Percentiles rank a stretch among this genome's conserved stretches.
Conservation (phyloP, 2,888 invertebrate species). For the Cheilosia scutellata region DNA sequence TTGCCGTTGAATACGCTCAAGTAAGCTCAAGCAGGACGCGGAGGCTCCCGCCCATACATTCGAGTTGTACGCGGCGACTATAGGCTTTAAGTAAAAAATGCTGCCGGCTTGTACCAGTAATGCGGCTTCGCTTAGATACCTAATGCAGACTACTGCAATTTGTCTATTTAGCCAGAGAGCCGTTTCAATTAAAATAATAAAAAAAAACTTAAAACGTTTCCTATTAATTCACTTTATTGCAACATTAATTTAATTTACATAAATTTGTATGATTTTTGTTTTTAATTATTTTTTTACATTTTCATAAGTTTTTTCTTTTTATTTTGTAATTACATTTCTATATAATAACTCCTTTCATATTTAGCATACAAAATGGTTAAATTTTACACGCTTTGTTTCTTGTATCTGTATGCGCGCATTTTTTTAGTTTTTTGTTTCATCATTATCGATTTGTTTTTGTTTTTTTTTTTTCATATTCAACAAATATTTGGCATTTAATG, state of each 20-base stretch:
- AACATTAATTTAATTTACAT: constrained; percentile 76
- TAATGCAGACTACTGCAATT: too few relatives aligned
- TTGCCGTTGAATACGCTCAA: too few relatives aligned
- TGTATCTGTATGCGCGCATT: constrained; percentile 22
- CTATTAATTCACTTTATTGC: constrained; percentile 76
- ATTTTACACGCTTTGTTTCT: constrained; percentile 53
- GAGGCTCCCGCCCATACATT: too few relatives aligned
- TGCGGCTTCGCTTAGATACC: too few relatives aligned
- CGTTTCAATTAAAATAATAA: neutral
- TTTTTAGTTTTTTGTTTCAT: constrained; percentile 48
- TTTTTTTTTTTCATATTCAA: constrained; percentile 77
- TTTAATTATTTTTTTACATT: constrained; percentile 43
- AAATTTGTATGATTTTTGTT: constrained; percentile 70
- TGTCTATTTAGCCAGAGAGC: too few relatives aligned
- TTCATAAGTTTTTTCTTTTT: constrained; percentile 42
- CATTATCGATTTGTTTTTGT: constrained; percentile 37
- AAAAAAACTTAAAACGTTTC: constrained; percentile 11
- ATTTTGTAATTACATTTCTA: constrained; percentile 30
- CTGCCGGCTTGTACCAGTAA: too few relatives aligned
- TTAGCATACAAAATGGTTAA: constrained; percentile 31
- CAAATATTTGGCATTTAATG: constrained; percentile 79
- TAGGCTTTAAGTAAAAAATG: too few relatives aligned
- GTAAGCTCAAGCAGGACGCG: too few relatives aligned
- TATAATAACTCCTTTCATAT: constrained; percentile 45
- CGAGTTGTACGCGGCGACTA: too few relatives aligned